These are phyloP conservation scores for Ceramica pisi DNA, from an alignment of 2,888 invertebrate species.

Conservation along the genomic window DNA sequence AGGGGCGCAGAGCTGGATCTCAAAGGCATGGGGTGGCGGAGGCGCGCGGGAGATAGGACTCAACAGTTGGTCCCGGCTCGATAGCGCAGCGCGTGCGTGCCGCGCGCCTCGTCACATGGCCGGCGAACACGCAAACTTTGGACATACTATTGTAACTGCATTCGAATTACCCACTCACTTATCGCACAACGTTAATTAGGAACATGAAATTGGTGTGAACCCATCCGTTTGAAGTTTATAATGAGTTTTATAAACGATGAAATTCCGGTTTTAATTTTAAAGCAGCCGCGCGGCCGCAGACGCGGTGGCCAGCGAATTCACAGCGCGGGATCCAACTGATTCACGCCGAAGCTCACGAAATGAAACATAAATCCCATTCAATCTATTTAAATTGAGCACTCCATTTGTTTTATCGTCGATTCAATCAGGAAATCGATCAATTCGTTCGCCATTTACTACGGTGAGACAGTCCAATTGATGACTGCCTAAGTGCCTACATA, in stretches of 20 bases:
- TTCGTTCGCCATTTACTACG: slow-evolving; percentile 76
- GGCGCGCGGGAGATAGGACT: slow-evolving; percentile 76
- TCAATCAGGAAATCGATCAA: slow-evolving; percentile 84
- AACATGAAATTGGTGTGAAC: slow-evolving; percentile 71
- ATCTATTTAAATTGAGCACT: slow-evolving; percentile 89
- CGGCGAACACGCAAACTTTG: slow-evolving; percentile 69
- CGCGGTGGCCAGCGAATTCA: slow-evolving; percentile 58
- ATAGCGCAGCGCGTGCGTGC: slow-evolving; percentile 87
- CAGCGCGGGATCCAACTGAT: slow-evolving; percentile 69
- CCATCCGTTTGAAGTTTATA: slow-evolving; percentile 66
- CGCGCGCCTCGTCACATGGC: slow-evolving; percentile 78
- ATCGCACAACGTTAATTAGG: slow-evolving; percentile 70
- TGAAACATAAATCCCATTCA: slow-evolving; percentile 88
- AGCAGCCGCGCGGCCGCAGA: slow-evolving; percentile 36
- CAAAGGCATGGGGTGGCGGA: slow-evolving; percentile 67
- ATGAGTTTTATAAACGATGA: slow-evolving; percentile 71
- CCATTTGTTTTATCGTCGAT: slow-evolving; percentile 88
- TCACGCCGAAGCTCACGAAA: slow-evolving; percentile 81
- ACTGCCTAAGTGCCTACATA: slow-evolving; percentile 54
- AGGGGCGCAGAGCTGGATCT: slow-evolving; percentile 68
- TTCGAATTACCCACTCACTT: slow-evolving; percentile 52
- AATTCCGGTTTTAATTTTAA: slow-evolving; percentile 70
- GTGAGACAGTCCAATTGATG: slow-evolving; percentile 63
- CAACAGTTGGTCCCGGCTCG: slow-evolving; percentile 89
- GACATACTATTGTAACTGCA: slow-evolving; percentile 51